Base-by-base conservation (phyloP, 2,797 vertebrate species). In the Squalus acanthias region DNA sequence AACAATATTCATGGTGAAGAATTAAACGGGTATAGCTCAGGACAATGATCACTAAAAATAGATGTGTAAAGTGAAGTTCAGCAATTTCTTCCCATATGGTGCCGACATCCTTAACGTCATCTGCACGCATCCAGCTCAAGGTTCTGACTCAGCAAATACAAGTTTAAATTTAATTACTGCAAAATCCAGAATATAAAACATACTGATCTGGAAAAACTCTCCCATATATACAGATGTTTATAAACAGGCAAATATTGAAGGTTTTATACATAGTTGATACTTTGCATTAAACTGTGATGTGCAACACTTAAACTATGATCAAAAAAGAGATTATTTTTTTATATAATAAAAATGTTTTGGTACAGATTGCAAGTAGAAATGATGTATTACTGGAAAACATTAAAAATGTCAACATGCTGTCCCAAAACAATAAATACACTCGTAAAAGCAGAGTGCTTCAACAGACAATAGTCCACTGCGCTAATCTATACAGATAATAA, bases 171-270 rank as follows among this genome's bases (percentile, higher is more conserved):
- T 29, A 95, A 53, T 33, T 15, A 60, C 26, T 76, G 13, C 29
- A 9, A 95, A 95, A 74, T 74, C 29, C 65, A 93, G n/a, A 95
- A 33, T 57, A 60, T 57, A 95, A 72, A 95, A 33, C 46, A 74
- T 22, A 60, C 29, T 57, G 70, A 17, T 76, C 13, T 29, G 69
- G 17, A 95, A 76, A 53, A 20, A 1, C 26, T 53, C 1, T 74
- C 50, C 67, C 69, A 57, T 15, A 74, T 39, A 53, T 22, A 74
- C 22, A 33, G 63, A 93, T 26, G 12, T 15, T 24, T 57, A 53
- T 12, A 72, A 95, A 50, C 26, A 76, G 24, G 29, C 0, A 95
- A 57, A 95, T 53, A 72, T 60, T 91, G 33, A 92, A 17, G 24
- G 46, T 53, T 74, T 17, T 29, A 53, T n/a, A 22, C 17, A 8